Evolutionary conservation across 1,140 invertebrate genomes (phyloP), one percentile per base, ranked within the genome.

Genomic region (Drosophila orosa): DNA sequence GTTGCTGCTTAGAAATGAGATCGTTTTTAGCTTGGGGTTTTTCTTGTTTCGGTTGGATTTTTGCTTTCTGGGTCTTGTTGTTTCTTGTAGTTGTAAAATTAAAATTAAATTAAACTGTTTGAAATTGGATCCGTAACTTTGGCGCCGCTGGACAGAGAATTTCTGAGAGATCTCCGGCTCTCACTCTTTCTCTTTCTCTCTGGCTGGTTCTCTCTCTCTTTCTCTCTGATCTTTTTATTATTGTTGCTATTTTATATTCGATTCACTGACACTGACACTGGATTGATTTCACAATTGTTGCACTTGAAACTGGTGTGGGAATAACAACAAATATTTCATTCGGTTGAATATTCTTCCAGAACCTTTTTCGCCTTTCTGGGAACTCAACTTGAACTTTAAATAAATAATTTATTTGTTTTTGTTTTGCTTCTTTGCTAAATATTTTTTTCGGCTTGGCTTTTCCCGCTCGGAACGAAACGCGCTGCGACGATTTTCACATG

Each of bases 61-160:
- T 67, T 54, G 13, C 37, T 57, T 68, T 65, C 13, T 56, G 47
- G 29, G 54, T 35, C 39, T 83, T 79, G 35, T 75, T 61, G 22
- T 44, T 45, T 17, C 25, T 57, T 40, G 59, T 61, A 68, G 52
- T 42, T 35, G 17, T 40, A 47, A 63, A 75, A 69, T 48, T 60
- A 65, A 72, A 80, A 68, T 55, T 31, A 76, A 78, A 63, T 67
- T 63, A 83, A 83, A 78, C 65, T 77, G 47, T 74, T 82, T 80
- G 65, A 69, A 83, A 80, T 68, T 33, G 50, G 7, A 89, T 84
- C 80, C 80, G 77, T 87, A 84, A 89, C 80, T 87, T 89, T 89
- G 58, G 52, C 66, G 72, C 17, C 65, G 79, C 50, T 72, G 82
- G 27, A 65, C 37, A 48, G 44, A 58, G 54, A 27, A 31, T 52